phyloP scores from a whole-genome alignment of 2,797 vertebrate species.

The Mycteria americana region DNA sequence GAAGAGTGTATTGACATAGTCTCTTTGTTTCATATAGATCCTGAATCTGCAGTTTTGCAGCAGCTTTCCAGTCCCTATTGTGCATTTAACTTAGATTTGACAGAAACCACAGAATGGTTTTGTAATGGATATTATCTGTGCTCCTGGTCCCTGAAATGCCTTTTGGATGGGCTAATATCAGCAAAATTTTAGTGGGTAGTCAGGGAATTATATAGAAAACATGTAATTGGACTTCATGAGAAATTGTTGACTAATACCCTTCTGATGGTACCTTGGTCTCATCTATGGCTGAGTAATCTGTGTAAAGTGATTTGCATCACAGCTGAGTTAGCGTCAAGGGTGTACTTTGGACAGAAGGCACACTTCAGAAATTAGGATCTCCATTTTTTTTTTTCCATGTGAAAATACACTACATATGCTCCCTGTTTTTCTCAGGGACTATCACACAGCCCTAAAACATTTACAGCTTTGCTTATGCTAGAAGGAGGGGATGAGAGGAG shows the following conservation, averaged over 20 bases:
- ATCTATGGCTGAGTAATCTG: conserved; percentile 69
- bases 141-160: conserved; percentile 68
- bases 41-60: conserved; percentile 68
- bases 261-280: conserved; percentile 59
- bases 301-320: conserved; percentile 70
- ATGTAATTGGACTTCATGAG: conserved; percentile 70
- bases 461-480: conserved; percentile 57
- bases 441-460: conserved; percentile 65
- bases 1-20: not conserved
- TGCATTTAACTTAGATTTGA: conserved; percentile 69
- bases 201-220: conserved; percentile 72
- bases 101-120: conserved; percentile 65
- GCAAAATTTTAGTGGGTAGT: conserved; percentile 75
- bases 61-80: conserved; percentile 59
- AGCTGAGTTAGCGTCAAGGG: conserved; percentile 63
- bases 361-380: conserved; percentile 66
- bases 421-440: conserved; percentile 70
- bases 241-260: conserved; percentile 69
- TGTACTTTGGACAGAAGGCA: conserved; percentile 71
- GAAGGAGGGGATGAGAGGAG: not conserved
- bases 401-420: conserved; percentile 74
- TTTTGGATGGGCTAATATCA: conserved; percentile 74
- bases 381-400: conserved; percentile 28
- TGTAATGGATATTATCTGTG: conserved; percentile 66
- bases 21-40: conserved; percentile 58